These are phyloP conservation scores for Peromyscus leucopus DNA, from an alignment of 2,113 vertebrate genomes.

Conservation along the genomic window DNA sequence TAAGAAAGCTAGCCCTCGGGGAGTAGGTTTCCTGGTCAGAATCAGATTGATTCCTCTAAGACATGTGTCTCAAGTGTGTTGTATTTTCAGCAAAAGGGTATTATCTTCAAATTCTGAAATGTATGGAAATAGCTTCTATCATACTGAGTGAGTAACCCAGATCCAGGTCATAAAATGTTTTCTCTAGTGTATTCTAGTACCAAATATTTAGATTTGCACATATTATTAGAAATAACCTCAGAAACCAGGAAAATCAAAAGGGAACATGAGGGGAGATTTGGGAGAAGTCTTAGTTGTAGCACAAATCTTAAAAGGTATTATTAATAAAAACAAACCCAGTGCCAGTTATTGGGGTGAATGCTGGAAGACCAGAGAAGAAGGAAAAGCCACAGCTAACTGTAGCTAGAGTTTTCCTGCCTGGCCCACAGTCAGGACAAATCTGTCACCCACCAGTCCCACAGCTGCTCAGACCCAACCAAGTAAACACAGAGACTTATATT, in stretches of 20 bases:
- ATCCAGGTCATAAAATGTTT: neutral
- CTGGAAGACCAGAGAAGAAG: no score
- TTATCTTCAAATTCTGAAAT: neutral
- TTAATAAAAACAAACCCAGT: no score
- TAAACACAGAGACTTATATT: no score
- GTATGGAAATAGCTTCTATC: neutral
- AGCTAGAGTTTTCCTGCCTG: no score
- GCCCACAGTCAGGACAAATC: no score
- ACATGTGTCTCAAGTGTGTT: neutral
- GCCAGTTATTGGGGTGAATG: no score
- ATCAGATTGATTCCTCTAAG: neutral
- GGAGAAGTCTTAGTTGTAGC: neutral
- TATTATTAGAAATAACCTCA: neutral
- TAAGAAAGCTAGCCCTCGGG: neutral
- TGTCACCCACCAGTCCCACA: no score
- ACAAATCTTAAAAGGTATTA: no score
- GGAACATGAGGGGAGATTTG: neutral
- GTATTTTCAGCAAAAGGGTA: no score
- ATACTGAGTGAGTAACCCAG: neutral
- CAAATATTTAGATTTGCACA: neutral
- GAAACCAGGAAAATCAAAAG: neutral
- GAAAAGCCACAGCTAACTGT: no score
- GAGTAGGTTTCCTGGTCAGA: accelerated
- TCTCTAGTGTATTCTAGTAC: neutral
- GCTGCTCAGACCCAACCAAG: no score